Evolutionary conservation across 2,113 vertebrate species (phyloP), one percentile per base, ranked within the genome.

Genomic region (Pimephales promelas): DNA sequence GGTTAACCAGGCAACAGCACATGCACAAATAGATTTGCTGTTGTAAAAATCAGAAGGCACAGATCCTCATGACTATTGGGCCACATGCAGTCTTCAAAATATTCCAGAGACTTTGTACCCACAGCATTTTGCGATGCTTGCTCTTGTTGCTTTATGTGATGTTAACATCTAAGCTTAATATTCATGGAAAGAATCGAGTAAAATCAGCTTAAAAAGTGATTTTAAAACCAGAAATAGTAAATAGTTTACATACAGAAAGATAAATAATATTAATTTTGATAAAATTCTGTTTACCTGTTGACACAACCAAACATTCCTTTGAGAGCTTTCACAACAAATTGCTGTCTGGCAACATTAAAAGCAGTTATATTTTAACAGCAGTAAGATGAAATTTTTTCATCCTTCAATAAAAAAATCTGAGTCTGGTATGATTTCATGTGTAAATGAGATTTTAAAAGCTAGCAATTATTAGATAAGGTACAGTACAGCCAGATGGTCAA

Each of bases 21-120:
- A 47, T 86, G 74, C 64, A 43, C 49, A 88, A 77, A 86, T 71
- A 49, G 84, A 87, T 81, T 87, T 75, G 62, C 70, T 36, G 54
- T 43, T 80, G 11, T 73, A 72, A 81, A 72, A 77, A 52, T 52
- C 71, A 20, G n/a, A 74, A 13, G 52, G 45, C 14, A 22, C 59
- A 22, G 56, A 34, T 34, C 9, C 28, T 18, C 20, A 28, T 75
- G 49, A 77, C 74, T 24, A 14, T 22, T 24, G 31, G 11, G 74
- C 22, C 31, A 54, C 10, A 57, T 56, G 14, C 56, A 8, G 40
- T 18, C 75, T 43, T 79, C 43, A 62, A 62, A 79, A 62, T 79
- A 62, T 45, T 26, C 56, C n/a, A 18, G 20, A 1, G 9, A 62
- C 40, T 62, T 70, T 73, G 34, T 36, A 4, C 14, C 54, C 47